These are phyloP conservation scores for Margaritifera margaritifera DNA, from an alignment of 2,888 invertebrate species.

Conservation along the genomic window DNA sequence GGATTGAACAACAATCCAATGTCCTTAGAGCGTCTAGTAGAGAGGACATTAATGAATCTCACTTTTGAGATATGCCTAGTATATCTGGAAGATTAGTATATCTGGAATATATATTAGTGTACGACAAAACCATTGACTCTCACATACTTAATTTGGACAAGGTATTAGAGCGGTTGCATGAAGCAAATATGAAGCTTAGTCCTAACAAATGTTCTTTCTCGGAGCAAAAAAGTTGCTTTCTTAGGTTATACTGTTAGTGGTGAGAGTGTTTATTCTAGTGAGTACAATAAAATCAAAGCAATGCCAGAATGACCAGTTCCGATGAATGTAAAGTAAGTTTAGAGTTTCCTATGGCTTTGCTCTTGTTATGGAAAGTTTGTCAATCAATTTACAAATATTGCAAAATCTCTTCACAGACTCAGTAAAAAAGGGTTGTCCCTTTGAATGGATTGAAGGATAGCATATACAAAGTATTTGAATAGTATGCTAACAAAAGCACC, in stretches of 20 bases:
- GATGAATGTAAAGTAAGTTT: not conserved
- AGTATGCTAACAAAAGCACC: not conserved
- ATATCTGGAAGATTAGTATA: conserved; percentile 23
- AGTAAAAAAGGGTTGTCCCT: conserved; percentile 13
- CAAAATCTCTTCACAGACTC: conserved; percentile 22
- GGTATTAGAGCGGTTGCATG: conserved; percentile 15
- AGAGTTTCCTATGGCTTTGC: not conserved
- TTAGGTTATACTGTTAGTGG: not conserved
- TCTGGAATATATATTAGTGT: conserved; percentile 18
- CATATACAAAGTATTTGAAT: conserved; percentile 15
- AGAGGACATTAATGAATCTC: no score
- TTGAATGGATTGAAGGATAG: conserved; percentile 25
- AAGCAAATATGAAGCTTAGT: not conserved
- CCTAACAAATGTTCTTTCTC: conserved; percentile 1
- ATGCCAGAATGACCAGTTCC: conserved; percentile 3
- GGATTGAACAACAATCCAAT: no score
- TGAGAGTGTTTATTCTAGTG: not conserved
- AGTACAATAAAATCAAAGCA: not conserved
- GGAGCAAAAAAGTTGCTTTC: not conserved
- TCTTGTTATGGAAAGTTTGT: not conserved
- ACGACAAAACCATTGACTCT: conserved; percentile 11
- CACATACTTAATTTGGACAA: conserved; percentile 9
- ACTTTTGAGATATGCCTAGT: not conserved
- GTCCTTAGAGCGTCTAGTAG: no score
- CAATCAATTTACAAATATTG: conserved; percentile 18